Conservation (phyloP, 2,888 invertebrate genomes). For the Drosophila mulleri region DNA sequence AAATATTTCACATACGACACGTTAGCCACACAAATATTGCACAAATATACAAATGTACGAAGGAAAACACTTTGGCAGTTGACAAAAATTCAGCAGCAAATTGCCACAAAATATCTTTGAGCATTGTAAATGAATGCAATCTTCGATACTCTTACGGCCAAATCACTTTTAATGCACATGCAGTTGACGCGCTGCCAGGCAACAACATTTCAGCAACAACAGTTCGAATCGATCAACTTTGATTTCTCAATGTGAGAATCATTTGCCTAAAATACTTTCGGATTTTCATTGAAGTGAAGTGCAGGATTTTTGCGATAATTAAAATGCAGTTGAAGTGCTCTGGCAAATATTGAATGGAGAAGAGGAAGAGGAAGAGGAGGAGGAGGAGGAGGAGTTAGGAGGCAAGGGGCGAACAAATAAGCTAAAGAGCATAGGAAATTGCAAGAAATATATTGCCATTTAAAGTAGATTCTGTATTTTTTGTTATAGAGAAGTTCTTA, state of each 20-base stretch:
- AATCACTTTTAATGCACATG: slow-evolving; percentile 37
- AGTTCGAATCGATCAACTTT: slow-evolving; percentile 32
- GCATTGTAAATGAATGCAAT: slow-evolving; percentile 23
- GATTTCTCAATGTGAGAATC: background rate
- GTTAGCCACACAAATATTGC: slow-evolving; percentile 1
- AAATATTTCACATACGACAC: slow-evolving; percentile 29
- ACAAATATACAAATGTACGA: background rate
- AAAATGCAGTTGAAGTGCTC: background rate
- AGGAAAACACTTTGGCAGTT: slow-evolving; percentile 21
- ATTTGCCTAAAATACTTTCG: background rate
- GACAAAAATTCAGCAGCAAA: slow-evolving; percentile 17
- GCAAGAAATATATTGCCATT: background rate
- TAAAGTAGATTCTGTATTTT: too few relatives aligned
- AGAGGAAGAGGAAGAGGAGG: rapidly evolving
- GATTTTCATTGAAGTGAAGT: background rate
- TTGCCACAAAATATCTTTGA: slow-evolving; percentile 26
- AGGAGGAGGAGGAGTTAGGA: rapidly evolving
- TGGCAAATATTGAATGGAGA: background rate
- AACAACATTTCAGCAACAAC: slow-evolving; percentile 28
- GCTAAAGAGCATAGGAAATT: too few relatives aligned
- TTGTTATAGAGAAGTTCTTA: too few relatives aligned
- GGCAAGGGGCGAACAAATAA: background rate
- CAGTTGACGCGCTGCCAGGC: slow-evolving; percentile 2
- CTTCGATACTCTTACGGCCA: slow-evolving; percentile 10
- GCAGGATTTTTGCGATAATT: background rate